These are phyloP conservation scores for Coecobrya sp. DNA, from an alignment of 2,888 invertebrate genomes.

Conservation along the genomic window DNA sequence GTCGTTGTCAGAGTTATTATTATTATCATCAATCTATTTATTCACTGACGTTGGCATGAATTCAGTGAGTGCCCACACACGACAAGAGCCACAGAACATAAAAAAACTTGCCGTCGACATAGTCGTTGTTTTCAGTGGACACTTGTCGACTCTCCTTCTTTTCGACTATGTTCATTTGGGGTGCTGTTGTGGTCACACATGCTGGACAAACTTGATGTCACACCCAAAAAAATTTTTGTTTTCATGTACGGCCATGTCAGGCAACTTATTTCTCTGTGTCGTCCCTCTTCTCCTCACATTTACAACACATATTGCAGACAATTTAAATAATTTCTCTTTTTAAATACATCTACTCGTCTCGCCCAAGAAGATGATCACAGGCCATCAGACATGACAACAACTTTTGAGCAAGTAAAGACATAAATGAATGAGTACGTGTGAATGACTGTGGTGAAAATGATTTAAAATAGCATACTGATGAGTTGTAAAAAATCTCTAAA, in stretches of 20 bases:
- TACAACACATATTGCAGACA: conserved; percentile 33
- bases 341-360: conserved; percentile 26
- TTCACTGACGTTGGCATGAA: conserved; percentile 51
- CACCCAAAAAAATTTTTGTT: conserved; percentile 63
- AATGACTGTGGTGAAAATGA: conserved; percentile 17
- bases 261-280: conserved; percentile 35
- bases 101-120: conserved; percentile 31
- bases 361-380: conserved; percentile 32
- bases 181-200: conserved; percentile 4
- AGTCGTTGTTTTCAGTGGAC: conserved; percentile 37
- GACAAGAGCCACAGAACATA: conserved; percentile 27
- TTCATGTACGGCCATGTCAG: conserved; percentile 15
- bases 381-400: conserved; percentile 3
- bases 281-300: conserved; percentile 34
- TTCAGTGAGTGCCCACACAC: conserved; percentile 72
- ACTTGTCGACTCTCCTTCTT: conserved; percentile 27
- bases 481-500: conserved; percentile 15
- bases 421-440: conserved; percentile 22
- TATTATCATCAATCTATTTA: conserved; percentile 66
- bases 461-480: neutral
- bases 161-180: conserved; percentile 27
- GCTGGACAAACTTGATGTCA: conserved; percentile 77
- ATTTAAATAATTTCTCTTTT: conserved; percentile 57
- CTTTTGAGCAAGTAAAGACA: neutral
- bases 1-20: conserved; percentile 58